Evolutionary conservation across 2,888 invertebrate genomes (phyloP).

Genomic region (Amphipyra berbera): DNA sequence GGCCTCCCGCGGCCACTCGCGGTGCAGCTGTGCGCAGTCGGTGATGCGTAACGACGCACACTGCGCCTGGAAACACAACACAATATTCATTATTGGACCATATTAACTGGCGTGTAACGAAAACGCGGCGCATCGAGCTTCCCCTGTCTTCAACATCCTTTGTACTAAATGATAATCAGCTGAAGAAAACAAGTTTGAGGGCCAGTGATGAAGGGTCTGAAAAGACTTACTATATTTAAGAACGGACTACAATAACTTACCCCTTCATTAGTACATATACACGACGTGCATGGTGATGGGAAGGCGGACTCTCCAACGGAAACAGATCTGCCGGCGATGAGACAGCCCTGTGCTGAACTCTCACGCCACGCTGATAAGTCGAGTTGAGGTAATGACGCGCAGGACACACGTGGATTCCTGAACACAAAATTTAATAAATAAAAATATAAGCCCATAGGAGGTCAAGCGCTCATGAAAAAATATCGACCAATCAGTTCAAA

Average conservation of each 20-base stretch:
- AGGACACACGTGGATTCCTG: constrained; percentile 96
- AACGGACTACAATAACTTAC: constrained; percentile 87
- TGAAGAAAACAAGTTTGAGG: too few relatives aligned
- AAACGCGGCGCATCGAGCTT: too few relatives aligned
- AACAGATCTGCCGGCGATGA: constrained; percentile 94
- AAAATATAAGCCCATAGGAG: too few relatives aligned
- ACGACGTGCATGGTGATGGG: constrained; percentile 97
- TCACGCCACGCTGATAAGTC: constrained; percentile 96
- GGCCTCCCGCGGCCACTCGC: constrained; percentile 95
- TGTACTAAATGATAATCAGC: too few relatives aligned
- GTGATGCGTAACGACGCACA: constrained; percentile 96
- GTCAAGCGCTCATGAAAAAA: too few relatives aligned
- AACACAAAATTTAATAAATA: background rate
- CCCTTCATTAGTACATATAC: constrained; percentile 95
- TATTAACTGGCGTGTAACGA: too few relatives aligned
- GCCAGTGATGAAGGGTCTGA: too few relatives aligned
- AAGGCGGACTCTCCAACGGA: constrained; percentile 95
- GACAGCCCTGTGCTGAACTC: constrained; percentile 93
- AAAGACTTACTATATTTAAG: too few relatives aligned
- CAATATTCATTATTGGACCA: too few relatives aligned
- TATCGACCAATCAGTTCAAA: too few relatives aligned
- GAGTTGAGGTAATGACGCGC: constrained; percentile 94
- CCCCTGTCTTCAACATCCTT: too few relatives aligned
- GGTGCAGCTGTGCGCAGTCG: constrained; percentile 95
- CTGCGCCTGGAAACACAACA: constrained; percentile 91